phyloP scores from a whole-genome alignment of 2,888 invertebrate species.

The Alviniconcha strummeri region DNA sequence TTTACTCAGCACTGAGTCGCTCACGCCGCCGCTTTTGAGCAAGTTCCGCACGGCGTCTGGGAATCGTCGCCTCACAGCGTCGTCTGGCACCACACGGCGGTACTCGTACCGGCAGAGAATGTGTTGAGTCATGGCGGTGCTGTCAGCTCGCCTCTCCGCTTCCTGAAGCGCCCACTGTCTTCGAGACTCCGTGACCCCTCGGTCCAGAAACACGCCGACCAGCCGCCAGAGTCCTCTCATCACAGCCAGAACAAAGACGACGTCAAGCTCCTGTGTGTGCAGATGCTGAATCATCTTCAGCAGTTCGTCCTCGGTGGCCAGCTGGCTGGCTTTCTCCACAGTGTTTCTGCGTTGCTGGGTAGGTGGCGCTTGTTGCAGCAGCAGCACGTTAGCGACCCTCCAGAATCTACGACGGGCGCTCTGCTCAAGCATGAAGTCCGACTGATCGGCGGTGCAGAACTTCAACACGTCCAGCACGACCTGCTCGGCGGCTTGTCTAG shows the following conservation, averaged over 20 bases:
- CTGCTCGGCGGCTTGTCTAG: background rate
- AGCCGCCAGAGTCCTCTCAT: conserved; percentile 2
- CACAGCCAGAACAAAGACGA: background rate
- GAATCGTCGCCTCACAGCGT: background rate
- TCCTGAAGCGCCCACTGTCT: conserved; percentile 1
- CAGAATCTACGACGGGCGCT: background rate
- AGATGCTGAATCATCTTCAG: background rate
- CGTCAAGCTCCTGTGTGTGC: background rate
- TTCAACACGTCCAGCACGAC: background rate
- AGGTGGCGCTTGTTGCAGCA: background rate
- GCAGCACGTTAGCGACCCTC: background rate
- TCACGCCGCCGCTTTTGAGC: background rate
- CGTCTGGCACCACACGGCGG: background rate
- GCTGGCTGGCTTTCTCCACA: background rate
- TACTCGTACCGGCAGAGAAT: background rate
- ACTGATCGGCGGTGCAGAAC: background rate
- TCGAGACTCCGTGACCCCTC: background rate
- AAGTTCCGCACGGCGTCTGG: background rate
- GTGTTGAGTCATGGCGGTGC: background rate
- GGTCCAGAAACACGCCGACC: background rate
- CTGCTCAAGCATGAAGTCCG: background rate
- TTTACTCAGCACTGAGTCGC: background rate
- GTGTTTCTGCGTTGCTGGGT: background rate
- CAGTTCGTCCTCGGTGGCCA: background rate
- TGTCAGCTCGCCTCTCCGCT: background rate